These are phyloP conservation scores for Aleiodes leptofemur DNA, from an alignment of 2,888 invertebrate species.

Conservation along the genomic window DNA sequence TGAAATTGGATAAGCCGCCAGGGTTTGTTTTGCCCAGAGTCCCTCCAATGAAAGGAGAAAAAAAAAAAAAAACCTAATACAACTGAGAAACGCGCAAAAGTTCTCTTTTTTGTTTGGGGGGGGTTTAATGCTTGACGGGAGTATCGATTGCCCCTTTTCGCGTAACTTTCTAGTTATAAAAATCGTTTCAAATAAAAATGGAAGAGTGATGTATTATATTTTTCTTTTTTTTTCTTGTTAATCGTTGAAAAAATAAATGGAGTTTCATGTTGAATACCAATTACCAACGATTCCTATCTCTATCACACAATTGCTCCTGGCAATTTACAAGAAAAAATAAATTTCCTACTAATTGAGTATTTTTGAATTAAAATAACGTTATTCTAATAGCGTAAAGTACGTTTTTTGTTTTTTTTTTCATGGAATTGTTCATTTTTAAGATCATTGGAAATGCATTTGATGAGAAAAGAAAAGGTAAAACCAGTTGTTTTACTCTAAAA, in stretches of 20 bases:
- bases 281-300: conserved; percentile 1
- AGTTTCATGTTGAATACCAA: conserved; percentile 11
- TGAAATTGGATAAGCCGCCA: conserved; percentile 67
- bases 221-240: no score
- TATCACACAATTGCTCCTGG: not conserved
- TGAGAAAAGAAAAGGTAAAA: not conserved
- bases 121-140: conserved; percentile 11
- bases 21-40: conserved; percentile 64
- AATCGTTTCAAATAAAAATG: conserved; percentile 12
- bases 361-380: conserved; percentile 1
- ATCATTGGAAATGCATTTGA: not conserved
- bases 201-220: not conserved
- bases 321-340: not conserved
- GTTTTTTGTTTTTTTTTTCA: not conserved
- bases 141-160: conserved; percentile 31
- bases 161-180: conserved; percentile 8
- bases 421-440: not conserved
- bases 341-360: not conserved
- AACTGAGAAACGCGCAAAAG: conserved; percentile 34
- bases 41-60: conserved; percentile 32
- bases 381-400: conserved; percentile 3
- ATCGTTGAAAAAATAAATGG: not conserved
- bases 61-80: conserved; percentile 9
- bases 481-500: conserved; percentile 23
- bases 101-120: conserved; percentile 6